These are phyloP conservation scores for Pentalonia nigronervosa DNA, from an alignment of 1,140 invertebrate genomes.

Conservation along the genomic window DNA sequence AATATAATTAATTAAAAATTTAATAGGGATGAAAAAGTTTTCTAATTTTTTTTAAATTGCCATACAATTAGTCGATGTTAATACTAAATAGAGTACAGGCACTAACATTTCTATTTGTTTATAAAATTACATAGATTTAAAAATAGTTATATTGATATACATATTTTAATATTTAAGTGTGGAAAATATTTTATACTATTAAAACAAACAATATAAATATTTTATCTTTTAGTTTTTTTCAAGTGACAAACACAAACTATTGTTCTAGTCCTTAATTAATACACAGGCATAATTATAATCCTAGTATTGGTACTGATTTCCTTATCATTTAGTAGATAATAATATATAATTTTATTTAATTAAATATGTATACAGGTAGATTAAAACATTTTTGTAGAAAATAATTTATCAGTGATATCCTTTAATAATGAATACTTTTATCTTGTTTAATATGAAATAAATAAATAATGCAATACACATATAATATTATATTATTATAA, in stretches of 20 bases:
- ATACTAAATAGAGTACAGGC: no score
- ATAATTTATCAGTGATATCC: not conserved
- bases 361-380: not conserved
- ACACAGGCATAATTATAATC: not conserved
- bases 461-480: not conserved
- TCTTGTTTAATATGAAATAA: not conserved
- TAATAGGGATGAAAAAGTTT: no score
- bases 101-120: no score
- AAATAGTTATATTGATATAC: not conserved
- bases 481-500: no score
- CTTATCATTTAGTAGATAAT: not conserved
- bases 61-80: no score
- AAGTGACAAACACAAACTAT: not conserved
- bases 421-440: not conserved
- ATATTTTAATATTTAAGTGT: not conserved
- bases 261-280: not conserved
- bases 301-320: not conserved
- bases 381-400: constrained; percentile 1
- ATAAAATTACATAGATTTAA: not conserved
- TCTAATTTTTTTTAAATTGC: no score
- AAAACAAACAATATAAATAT: not conserved
- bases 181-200: not conserved
- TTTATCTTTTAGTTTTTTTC: not conserved
- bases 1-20: no score
- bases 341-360: not conserved